These are phyloP conservation scores for Acrossocheilus wenchowensis DNA, from an alignment of 2,797 vertebrate genomes.

Conservation along the genomic window DNA sequence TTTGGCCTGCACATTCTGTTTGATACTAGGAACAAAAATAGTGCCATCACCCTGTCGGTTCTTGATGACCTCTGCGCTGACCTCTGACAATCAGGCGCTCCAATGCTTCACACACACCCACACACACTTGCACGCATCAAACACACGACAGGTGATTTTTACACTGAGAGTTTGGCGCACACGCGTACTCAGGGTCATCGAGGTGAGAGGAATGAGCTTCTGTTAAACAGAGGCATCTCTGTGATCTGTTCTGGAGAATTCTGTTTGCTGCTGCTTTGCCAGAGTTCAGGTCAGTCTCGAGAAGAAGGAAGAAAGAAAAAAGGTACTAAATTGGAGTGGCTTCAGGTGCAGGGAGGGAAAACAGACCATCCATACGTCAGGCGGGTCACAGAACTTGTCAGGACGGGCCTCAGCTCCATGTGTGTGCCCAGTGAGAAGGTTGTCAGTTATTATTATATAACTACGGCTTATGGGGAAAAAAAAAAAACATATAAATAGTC, in stretches of 20 bases:
- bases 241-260: slow-evolving; percentile 46
- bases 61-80: slow-evolving; percentile 95
- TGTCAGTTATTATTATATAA: slow-evolving; percentile 31
- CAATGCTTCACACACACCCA: slow-evolving; percentile 75
- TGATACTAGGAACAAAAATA: slow-evolving; percentile 93
- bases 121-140: slow-evolving; percentile 41
- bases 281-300: slow-evolving; percentile 25
- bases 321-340: slow-evolving; percentile 42
- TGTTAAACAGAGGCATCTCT: slow-evolving; percentile 54
- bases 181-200: slow-evolving; percentile 20
- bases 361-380: slow-evolving; percentile 17
- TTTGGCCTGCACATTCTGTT: slow-evolving; percentile 54
- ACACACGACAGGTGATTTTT: slow-evolving; percentile 50
- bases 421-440: slow-evolving; percentile 10
- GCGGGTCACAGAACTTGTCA: slow-evolving; percentile 10
- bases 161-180: slow-evolving; percentile 41
- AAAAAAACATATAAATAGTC: neutral
- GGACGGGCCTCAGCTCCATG: slow-evolving; percentile 6
- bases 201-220: slow-evolving; percentile 52
- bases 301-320: slow-evolving; percentile 21
- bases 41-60: slow-evolving; percentile 89
- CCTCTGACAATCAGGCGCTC: slow-evolving; percentile 97
- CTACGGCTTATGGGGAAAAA: neutral
- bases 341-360: slow-evolving; percentile 34
- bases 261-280: slow-evolving; percentile 3